A percentile compares a stretch with the other conserved stretches of the same genome.
Conservation (phyloP, 1,140 invertebrate species). For the Neodiprion virginianus region DNA sequence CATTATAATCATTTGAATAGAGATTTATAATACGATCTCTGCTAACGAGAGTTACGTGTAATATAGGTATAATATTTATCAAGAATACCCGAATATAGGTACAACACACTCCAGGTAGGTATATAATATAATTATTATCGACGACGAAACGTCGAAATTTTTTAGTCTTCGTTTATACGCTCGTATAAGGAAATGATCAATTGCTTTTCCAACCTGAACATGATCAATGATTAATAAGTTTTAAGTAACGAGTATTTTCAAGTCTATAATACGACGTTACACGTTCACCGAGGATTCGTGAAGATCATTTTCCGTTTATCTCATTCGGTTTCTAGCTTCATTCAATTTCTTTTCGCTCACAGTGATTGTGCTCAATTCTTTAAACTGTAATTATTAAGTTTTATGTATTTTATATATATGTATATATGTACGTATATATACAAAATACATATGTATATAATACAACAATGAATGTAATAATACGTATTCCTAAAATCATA, state of each 20-base stretch:
- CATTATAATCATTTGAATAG: background rate
- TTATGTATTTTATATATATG: background rate
- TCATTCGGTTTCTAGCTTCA: background rate
- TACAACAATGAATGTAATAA: background rate
- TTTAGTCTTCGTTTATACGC: too few species aligned
- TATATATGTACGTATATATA: background rate
- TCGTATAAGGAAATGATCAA: too few species aligned
- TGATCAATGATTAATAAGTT: background rate
- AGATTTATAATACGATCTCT: background rate
- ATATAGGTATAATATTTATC: background rate
- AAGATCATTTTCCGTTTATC: background rate
- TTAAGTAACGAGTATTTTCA: background rate
- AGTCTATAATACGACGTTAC: background rate
- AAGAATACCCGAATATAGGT: background rate
- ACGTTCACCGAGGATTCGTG: background rate
- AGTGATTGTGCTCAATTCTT: background rate
- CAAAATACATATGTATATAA: background rate
- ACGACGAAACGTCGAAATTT: too few species aligned
- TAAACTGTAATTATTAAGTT: background rate
- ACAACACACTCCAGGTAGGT: too few species aligned
- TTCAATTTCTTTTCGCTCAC: background rate
- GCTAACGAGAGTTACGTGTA: background rate
- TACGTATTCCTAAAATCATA: conserved; percentile 24
- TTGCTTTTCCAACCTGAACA: background rate
- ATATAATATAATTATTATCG: too few species aligned